Conservation (phyloP, 1,140 invertebrate genomes). For the Cyclina sinensis region DNA sequence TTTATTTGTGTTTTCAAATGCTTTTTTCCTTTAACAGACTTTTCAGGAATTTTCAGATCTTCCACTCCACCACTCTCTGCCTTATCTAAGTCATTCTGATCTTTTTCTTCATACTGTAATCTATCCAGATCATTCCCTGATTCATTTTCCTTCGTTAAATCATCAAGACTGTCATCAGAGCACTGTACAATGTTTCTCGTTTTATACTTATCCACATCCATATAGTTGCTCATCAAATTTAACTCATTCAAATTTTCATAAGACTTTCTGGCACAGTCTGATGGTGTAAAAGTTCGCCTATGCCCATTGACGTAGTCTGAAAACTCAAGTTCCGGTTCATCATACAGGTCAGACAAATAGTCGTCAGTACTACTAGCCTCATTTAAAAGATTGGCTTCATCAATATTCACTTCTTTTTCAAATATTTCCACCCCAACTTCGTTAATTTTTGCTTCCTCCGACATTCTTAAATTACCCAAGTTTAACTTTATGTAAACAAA, state of each 20-base stretch:
- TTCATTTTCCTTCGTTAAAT: background rate
- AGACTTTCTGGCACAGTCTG: background rate
- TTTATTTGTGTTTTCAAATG: constrained; percentile 1
- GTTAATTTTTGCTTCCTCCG: background rate
- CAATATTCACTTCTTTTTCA: constrained; percentile 15
- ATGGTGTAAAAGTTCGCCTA: background rate
- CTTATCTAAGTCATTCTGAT: background rate
- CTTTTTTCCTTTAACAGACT: background rate
- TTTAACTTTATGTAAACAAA: too few relatives aligned
- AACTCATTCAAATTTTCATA: background rate
- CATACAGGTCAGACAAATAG: constrained; percentile 15
- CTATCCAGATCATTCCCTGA: background rate
- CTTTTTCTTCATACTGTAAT: background rate
- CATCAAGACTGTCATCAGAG: constrained; percentile 3
- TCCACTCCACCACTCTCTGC: background rate
- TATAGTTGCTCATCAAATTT: background rate
- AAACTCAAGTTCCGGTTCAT: constrained; percentile 13
- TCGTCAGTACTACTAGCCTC: constrained; percentile 6
- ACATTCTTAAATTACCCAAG: background rate
- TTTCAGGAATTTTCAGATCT: background rate
- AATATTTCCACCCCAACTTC: background rate
- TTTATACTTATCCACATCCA: constrained; percentile 9
- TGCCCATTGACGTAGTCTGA: background rate
- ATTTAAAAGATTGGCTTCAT: background rate
- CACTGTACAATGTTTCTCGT: background rate